Base-by-base conservation (phyloP, 2,113 vertebrate genomes). In the Scolopax mira region DNA sequence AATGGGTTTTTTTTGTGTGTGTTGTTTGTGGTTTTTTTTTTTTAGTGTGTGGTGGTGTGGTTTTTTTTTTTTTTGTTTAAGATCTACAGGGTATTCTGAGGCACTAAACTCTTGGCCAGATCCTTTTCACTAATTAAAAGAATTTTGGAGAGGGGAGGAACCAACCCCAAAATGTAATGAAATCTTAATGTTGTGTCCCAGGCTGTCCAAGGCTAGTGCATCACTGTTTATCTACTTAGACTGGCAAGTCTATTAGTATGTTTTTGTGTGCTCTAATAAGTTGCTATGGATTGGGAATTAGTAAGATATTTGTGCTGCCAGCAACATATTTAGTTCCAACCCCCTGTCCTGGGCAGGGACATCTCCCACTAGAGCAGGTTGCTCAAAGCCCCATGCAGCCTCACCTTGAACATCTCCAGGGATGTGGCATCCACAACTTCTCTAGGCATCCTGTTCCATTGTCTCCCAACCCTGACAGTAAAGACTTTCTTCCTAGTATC, bases 131-230 rank as follows among this genome's bases (percentile, higher is more conserved):
- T 64, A 55, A 61, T 42, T 16, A 19, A 57, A 81, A 31, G 8
- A 61, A 67, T 49, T 46, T 57, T 2, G 0, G 1, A 2, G n/a
- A 33, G 23, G 9, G 16, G 33, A 3, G 37, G 49, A 24, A 54
- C 44, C 22, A 90, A 60, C 13, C 25, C 9, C 6, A 61, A 79
- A 78, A 46, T 12, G 14, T 51, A 54, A 62, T 24, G 25, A 70
- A 85, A 80, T 70, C 9, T 31, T 61, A 14, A 13, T 77, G 8
- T 64, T 62, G 9, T 77, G 41, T 80, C n/a, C 4, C 7, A 49
- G 42, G 5, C 58, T 83, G 23, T 80, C 41, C 80, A 61, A 80
- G 44, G 18, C 18, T 72, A 22, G 15, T 57, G 41, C 11, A 10
- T 62, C 16, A 25, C 35, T 79, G 28, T 60, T 89, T 85, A 41